Evolutionary conservation across 2,113 vertebrate genomes (phyloP).

Genomic region (Bostrychus sinensis): DNA sequence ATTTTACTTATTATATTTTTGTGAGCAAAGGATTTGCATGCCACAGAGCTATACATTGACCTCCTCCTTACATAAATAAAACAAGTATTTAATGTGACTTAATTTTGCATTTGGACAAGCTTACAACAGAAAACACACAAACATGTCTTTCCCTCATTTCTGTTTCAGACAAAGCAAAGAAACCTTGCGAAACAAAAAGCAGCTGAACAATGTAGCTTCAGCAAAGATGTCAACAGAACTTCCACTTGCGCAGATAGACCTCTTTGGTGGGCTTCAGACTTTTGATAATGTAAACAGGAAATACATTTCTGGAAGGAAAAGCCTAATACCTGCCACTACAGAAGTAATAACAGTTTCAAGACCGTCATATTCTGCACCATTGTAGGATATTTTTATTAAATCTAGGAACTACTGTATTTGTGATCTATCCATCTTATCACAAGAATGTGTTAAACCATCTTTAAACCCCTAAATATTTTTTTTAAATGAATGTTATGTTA

Average conservation of each 20-base stretch:
- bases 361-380: conserved; percentile 24
- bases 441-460: not conserved
- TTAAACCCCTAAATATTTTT: not conserved
- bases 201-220: conserved; percentile 1
- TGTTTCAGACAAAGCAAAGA: conserved; percentile 28
- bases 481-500: not conserved
- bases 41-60: too few relatives aligned
- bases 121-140: not conserved
- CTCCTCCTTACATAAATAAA: too few relatives aligned
- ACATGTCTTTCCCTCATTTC: not conserved
- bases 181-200: conserved; percentile 5
- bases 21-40: too few relatives aligned
- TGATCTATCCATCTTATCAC: not conserved
- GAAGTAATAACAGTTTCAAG: not conserved
- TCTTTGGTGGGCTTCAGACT: not conserved
- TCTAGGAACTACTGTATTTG: not conserved
- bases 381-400: not conserved
- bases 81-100: too few relatives aligned
- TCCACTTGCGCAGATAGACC: conserved; percentile 13
- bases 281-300: not conserved
- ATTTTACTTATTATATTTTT: not conserved
- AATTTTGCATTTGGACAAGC: too few relatives aligned
- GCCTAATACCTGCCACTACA: not conserved
- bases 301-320: not conserved
- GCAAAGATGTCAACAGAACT: not conserved